Evolutionary conservation across 1,140 invertebrate species (phyloP).

Genomic region (Myzus persicae): DNA sequence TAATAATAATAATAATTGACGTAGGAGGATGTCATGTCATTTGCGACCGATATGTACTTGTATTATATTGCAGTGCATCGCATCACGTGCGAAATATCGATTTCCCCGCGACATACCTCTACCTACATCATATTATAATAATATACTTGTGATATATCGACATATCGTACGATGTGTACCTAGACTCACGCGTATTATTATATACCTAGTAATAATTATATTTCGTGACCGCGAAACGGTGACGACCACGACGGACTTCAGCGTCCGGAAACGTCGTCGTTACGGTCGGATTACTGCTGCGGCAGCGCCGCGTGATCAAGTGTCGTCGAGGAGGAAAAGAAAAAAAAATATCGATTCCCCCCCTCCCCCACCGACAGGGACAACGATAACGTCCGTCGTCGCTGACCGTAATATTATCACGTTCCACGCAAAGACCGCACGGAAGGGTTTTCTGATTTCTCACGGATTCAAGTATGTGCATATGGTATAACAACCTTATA

Average conservation of each 20-base stretch:
- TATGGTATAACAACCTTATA: too few relatives aligned
- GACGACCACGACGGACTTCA: background rate
- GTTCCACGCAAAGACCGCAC: too few relatives aligned
- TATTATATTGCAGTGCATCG: background rate
- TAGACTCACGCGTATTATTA: background rate
- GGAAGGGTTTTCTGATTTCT: too few relatives aligned
- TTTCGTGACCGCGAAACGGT: background rate
- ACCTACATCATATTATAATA: background rate
- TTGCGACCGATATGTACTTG: background rate
- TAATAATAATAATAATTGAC: background rate
- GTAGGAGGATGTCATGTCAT: background rate
- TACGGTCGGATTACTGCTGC: background rate
- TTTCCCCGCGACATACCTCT: background rate
- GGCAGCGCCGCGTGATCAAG: background rate
- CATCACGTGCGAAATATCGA: background rate
- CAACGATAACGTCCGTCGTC: too few relatives aligned
- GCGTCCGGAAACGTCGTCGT: background rate
- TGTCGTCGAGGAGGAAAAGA: background rate
- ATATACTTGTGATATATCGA: background rate
- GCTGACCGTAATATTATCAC: too few relatives aligned
- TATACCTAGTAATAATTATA: background rate
- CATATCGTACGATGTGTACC: background rate
- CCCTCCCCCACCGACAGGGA: too few relatives aligned
- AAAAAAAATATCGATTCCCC: background rate
- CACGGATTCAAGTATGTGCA: too few relatives aligned